Evolutionary conservation across 2,797 vertebrate genomes (phyloP).

Genomic region (Denticeps clupeoides): DNA sequence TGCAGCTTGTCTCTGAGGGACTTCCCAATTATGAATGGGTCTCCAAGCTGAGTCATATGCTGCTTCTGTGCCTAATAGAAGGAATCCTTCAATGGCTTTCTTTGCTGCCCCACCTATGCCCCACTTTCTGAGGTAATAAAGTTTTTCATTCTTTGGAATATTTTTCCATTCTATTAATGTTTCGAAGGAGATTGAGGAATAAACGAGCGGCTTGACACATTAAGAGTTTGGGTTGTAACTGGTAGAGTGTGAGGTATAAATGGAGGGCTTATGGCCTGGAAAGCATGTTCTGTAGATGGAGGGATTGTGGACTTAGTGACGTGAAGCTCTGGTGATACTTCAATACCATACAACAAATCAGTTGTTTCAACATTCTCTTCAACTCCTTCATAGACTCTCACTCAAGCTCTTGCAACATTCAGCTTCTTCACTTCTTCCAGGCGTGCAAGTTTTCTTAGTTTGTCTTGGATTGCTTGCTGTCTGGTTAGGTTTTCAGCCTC

Average conservation of each 20-base stretch:
- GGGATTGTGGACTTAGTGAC: neutral
- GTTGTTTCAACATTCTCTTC: neutral
- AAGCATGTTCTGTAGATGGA: too few species aligned
- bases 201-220: too few species aligned
- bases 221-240: too few species aligned
- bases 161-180: slow-evolving; percentile 9
- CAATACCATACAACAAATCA: neutral
- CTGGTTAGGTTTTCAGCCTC: neutral
- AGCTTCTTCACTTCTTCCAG: neutral
- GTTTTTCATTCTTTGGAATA: slow-evolving; percentile 11
- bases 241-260: too few species aligned
- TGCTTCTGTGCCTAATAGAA: slow-evolving; percentile 15
- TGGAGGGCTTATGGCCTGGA: too few species aligned
- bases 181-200: slow-evolving; percentile 11
- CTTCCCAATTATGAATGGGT: slow-evolving; percentile 22
- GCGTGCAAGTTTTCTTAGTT: neutral
- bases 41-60: slow-evolving; percentile 18
- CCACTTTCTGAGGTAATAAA: slow-evolving; percentile 14
- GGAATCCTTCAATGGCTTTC: slow-evolving; percentile 19
- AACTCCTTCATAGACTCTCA: neutral
- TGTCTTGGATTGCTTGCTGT: neutral
- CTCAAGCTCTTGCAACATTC: slow-evolving; percentile 3
- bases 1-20: slow-evolving; percentile 16
- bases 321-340: too few species aligned
- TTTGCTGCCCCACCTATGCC: slow-evolving; percentile 7